Evolutionary conservation across 2,797 vertebrate genomes (phyloP), one percentile per base, ranked within the genome.

Genomic region (Sebastes steindachneri): DNA sequence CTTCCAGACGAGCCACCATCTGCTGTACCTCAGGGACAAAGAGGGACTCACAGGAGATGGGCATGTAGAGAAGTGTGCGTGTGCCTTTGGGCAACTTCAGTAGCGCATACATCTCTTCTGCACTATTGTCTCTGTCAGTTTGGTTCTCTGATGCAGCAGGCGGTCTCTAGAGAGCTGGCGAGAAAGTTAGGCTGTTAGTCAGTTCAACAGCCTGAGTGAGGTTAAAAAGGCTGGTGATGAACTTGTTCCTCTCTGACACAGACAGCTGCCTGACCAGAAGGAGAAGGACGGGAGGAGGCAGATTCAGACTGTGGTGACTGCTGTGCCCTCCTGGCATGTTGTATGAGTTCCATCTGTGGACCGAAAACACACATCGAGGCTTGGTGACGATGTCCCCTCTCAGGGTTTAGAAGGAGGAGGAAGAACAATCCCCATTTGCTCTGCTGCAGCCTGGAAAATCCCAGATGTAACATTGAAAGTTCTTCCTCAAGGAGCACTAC

Each of bases 1-100:
- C 25, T 62, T 37, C 72, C 59, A 69, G 62, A 80, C 70, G 51
- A 78, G 35, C 37, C 29, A 67, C 76, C 73, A 79, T 70, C 66
- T 74, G 77, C 63, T 73, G 28, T 64, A 45, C 9, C 26, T 53
- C 68, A 8, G 19, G 23, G 29, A 57, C 5, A 17, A 78, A 54
- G 23, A 19, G 5, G n/a, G 17, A 57, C 4, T 75, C 68, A 33
- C 2, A 31, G 6, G 3, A 67, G 9, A 3, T 17, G 35, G 21
- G 5, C 11, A 17, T 15, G 41, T 0, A 19, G 19, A 66, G n/a
- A 75, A 0, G 2, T 65, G 10, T 57, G 11, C 0, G 0, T 31
- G 33, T 33, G 26, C 3, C 3, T 21, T 3, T 15, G 14, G 35
- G 48, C 2, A 71, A 45, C 15, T 35, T 28, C 5, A 73, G 35